Conservation (phyloP, 2,797 vertebrate species). For the Nasua narica region DNA sequence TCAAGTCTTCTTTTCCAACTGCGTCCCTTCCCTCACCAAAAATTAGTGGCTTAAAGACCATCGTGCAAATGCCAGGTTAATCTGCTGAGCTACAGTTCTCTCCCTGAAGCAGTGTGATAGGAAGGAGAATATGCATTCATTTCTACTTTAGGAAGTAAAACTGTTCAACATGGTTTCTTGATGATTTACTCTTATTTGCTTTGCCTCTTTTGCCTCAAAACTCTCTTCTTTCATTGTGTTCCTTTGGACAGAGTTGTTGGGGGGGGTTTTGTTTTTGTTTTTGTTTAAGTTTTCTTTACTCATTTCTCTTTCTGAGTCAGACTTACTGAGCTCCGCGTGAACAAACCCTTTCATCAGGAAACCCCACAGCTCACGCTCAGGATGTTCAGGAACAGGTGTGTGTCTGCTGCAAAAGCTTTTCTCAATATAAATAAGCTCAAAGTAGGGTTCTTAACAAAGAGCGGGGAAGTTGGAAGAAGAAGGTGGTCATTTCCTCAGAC, state of each 20-base stretch:
- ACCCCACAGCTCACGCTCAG: neutral
- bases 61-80: neutral
- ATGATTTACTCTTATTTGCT: neutral
- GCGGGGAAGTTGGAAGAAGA: neutral
- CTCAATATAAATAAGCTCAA: neutral
- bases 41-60: neutral
- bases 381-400: neutral
- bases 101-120: neutral
- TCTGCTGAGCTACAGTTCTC: neutral
- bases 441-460: neutral
- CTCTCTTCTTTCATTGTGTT: neutral
- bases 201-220: constrained; percentile 3
- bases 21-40: neutral
- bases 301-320: neutral
- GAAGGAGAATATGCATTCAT: neutral
- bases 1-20: neutral
- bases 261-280: neutral
- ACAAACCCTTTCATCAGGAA: neutral
- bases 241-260: neutral
- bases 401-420: neutral
- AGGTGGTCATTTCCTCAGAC: neutral
- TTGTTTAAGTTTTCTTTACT: neutral
- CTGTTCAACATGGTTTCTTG: neutral
- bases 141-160: neutral
- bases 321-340: neutral